phyloP scores from a whole-genome alignment of 2,797 vertebrate genomes.

The Halcyon chelicuti region DNA sequence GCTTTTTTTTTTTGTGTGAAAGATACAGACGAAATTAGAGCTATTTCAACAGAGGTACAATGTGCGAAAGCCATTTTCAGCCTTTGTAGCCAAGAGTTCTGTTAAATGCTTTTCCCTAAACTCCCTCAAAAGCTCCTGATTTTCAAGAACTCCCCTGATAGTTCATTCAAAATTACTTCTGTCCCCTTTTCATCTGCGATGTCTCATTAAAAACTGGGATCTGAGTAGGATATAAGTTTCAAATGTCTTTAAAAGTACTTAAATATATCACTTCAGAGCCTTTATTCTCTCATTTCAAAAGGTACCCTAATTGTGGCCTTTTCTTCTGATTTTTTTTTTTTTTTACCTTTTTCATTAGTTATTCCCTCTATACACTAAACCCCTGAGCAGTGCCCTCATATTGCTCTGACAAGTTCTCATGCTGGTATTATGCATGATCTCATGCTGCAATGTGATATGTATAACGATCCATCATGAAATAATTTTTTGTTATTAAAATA shows the following conservation, averaged over 20 bases:
- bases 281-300: conserved; percentile 70
- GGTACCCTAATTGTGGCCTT: conserved; percentile 58
- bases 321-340: neutral
- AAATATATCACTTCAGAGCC: conserved; percentile 57
- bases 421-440: conserved; percentile 37
- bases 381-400: conserved; percentile 24
- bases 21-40: conserved; percentile 17
- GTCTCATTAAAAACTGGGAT: conserved; percentile 74
- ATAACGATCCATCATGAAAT: conserved; percentile 55
- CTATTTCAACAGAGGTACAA: neutral
- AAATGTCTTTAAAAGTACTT: conserved; percentile 59
- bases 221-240: conserved; percentile 57
- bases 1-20: neutral
- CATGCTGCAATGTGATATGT: neutral
- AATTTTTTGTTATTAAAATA: conserved; percentile 62
- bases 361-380: neutral
- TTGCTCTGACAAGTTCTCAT: conserved; percentile 5
- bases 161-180: conserved; percentile 69
- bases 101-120: conserved; percentile 33
- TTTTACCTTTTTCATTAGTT: conserved; percentile 37
- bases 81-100: conserved; percentile 31
- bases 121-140: conserved; percentile 32
- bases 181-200: conserved; percentile 50
- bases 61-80: conserved; percentile 35
- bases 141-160: conserved; percentile 65